Conservation (phyloP, 2,113 vertebrate genomes). For the Clupea harengus region DNA sequence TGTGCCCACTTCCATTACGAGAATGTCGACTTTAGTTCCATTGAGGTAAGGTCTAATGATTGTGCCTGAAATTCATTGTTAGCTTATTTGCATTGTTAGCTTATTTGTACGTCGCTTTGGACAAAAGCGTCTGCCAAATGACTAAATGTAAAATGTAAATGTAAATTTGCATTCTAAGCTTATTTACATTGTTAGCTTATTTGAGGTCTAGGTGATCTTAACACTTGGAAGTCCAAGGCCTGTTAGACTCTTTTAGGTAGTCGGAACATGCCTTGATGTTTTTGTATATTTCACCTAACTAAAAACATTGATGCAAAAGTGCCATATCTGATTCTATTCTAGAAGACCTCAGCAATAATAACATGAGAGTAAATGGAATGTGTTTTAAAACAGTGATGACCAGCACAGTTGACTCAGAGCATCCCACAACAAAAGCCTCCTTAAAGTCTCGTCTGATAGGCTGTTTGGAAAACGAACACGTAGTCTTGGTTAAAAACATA, state of each 20-base stretch:
- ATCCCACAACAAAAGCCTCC: background rate
- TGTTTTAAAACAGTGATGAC: background rate
- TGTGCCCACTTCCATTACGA: constrained; percentile 82
- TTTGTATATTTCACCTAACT: too few species aligned
- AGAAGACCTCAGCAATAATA: too few species aligned
- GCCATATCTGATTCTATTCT: too few species aligned
- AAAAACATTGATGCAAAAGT: too few species aligned
- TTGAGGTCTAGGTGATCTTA: background rate
- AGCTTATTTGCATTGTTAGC: background rate
- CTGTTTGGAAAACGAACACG: background rate
- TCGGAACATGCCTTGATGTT: too few species aligned
- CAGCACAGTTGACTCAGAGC: background rate
- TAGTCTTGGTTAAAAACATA: background rate
- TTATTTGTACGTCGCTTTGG: background rate
- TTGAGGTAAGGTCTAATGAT: constrained; percentile 67
- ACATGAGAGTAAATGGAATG: too few species aligned
- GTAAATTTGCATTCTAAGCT: too few species aligned
- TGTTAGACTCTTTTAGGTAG: too few species aligned
- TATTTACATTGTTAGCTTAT: too few species aligned
- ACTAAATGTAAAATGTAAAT: too few species aligned
- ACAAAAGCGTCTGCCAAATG: too few species aligned
- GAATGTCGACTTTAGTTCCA: constrained; percentile 74
- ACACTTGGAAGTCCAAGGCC: too few species aligned
- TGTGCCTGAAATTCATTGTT: background rate
- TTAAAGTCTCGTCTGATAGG: background rate